phyloP scores from a whole-genome alignment of 1,140 invertebrate species.

The Drosophila subobscura region DNA sequence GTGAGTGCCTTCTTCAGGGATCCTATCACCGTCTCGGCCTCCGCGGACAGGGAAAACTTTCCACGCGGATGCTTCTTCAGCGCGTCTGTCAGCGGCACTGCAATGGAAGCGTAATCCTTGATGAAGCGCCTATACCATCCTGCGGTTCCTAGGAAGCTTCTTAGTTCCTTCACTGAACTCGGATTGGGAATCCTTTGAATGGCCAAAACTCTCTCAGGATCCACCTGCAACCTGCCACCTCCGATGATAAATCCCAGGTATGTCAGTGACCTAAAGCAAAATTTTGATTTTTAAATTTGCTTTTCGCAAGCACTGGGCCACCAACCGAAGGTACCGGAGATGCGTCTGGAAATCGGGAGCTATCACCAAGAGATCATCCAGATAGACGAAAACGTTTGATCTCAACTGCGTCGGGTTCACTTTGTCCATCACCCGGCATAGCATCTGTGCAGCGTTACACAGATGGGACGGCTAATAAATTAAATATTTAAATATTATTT shows the following conservation, averaged over 20 bases:
- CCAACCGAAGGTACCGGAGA: background rate
- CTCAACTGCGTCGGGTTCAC: background rate
- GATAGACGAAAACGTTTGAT: slow-evolving; percentile 1
- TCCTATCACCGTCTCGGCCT: background rate
- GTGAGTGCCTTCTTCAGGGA: slow-evolving; percentile 2
- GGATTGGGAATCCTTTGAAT: no score
- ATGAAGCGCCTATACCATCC: slow-evolving; percentile 30
- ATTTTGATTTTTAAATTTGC: slow-evolving; percentile 60
- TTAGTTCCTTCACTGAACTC: background rate
- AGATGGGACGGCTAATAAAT: no score
- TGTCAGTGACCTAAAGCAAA: background rate
- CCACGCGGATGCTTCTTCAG: background rate
- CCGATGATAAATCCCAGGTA: background rate
- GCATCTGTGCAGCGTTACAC: slow-evolving; percentile 8
- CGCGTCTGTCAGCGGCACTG: slow-evolving; percentile 8
- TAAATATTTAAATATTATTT: no score
- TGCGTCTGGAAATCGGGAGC: background rate
- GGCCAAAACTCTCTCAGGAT: no score
- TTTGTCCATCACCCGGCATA: slow-evolving; percentile 5
- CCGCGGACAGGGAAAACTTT: background rate
- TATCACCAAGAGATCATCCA: slow-evolving; percentile 1
- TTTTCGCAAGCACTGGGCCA: background rate
- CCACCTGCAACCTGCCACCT: no score
- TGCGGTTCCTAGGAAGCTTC: slow-evolving; percentile 13
- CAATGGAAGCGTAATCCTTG: slow-evolving; percentile 1